Evolutionary conservation across 2,888 invertebrate genomes (phyloP).

Genomic region (Anorthoa munda): DNA sequence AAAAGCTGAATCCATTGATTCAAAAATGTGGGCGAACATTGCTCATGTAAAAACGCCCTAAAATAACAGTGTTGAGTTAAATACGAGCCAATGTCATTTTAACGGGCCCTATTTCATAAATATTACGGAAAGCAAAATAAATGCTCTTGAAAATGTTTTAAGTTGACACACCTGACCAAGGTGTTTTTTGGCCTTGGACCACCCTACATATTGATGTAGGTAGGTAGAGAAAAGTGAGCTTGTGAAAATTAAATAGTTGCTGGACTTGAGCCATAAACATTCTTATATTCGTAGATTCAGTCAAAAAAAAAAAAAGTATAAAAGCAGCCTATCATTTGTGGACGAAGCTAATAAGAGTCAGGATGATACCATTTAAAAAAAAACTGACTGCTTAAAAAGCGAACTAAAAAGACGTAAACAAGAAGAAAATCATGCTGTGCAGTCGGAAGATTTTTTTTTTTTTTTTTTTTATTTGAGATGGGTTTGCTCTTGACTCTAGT

Average conservation of each 20-base stretch:
- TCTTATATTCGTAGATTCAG: too few relatives aligned
- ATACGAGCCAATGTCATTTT: constrained; percentile 21
- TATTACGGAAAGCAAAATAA: constrained; percentile 31
- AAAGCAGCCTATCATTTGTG: too few relatives aligned
- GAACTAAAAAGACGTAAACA: too few relatives aligned
- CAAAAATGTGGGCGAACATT: constrained; percentile 14
- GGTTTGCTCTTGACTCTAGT: too few relatives aligned
- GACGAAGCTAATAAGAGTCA: too few relatives aligned
- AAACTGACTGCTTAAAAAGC: too few relatives aligned
- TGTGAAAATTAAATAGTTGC: background rate
- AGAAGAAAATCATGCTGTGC: too few relatives aligned
- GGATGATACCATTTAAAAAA: too few relatives aligned
- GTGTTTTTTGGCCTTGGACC: background rate
- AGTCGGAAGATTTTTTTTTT: too few relatives aligned
- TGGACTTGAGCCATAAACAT: background rate
- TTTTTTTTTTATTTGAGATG: too few relatives aligned
- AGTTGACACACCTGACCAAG: constrained; percentile 9
- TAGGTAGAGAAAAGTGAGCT: too few relatives aligned
- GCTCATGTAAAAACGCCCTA: constrained; percentile 11
- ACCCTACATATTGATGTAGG: background rate
- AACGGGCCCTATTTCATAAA: constrained; percentile 43
- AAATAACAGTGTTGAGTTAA: constrained; percentile 35
- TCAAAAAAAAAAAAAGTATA: too few relatives aligned
- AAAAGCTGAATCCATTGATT: background rate
- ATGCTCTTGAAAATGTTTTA: constrained; percentile 38